Percentiles rank a stretch among this genome's conserved stretches.
Evolutionary conservation across 2,888 invertebrate species (phyloP).

Genomic region (Atethmia centrago): DNA sequence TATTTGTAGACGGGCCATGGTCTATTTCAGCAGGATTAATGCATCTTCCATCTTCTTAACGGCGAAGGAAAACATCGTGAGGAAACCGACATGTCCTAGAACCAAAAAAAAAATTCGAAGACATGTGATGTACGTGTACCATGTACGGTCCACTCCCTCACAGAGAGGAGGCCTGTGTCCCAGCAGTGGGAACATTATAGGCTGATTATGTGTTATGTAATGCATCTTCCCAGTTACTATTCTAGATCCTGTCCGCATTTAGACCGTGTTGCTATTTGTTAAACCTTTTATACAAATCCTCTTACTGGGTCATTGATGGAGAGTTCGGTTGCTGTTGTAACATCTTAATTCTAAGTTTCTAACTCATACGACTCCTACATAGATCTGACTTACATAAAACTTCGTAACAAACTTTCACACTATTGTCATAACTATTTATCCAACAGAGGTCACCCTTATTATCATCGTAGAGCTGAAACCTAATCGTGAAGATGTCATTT

Average conservation of each 20-base stretch:
- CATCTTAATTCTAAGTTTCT: neutral
- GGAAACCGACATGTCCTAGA: too few species aligned
- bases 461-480: neutral
- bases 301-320: too few species aligned
- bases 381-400: too few species aligned
- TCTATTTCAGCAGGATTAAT: neutral
- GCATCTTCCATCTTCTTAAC: neutral
- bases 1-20: slow-evolving; percentile 10
- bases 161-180: too few species aligned
- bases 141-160: too few species aligned
- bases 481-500: slow-evolving; percentile 5
- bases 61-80: too few species aligned
- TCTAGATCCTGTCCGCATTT: neutral
- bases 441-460: neutral
- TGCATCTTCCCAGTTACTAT: neutral
- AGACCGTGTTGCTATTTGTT: neutral
- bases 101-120: too few species aligned
- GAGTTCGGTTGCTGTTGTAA: neutral
- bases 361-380: neutral
- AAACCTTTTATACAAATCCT: neutral
- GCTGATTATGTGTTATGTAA: too few species aligned
- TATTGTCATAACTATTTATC: neutral
- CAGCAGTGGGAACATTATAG: too few species aligned
- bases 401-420: slow-evolving; percentile 1
- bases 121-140: too few species aligned